These are phyloP conservation scores for Dolichallabes microphthalmus DNA, from an alignment of 2,113 vertebrate genomes.

Conservation along the genomic window DNA sequence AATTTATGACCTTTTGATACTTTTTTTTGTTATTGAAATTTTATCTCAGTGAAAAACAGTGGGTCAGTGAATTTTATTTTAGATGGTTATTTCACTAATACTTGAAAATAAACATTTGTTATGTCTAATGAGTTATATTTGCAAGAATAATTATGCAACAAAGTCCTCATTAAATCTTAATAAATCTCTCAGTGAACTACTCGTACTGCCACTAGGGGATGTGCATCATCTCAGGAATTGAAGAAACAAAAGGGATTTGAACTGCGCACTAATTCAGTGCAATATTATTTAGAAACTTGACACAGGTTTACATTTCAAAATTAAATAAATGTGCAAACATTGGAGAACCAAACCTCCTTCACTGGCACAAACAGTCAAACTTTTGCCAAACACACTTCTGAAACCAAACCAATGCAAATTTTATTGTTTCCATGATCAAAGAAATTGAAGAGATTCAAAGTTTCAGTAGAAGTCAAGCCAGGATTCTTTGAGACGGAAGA, in stretches of 20 bases:
- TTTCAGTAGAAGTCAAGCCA: background rate
- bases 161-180: background rate
- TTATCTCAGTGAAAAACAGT: constrained; percentile 25
- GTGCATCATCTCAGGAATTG: background rate
- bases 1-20: constrained; percentile 43
- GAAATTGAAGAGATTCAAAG: background rate
- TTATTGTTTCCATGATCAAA: background rate
- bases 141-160: background rate
- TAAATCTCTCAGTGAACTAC: background rate
- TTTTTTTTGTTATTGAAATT: constrained; percentile 34
- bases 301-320: background rate
- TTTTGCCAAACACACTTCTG: background rate
- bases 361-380: background rate
- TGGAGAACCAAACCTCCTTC: background rate
- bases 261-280: background rate
- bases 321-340: background rate
- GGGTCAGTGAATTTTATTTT: constrained; percentile 35
- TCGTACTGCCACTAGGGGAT: background rate
- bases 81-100: constrained; percentile 39
- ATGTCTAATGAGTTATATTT: background rate
- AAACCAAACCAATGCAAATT: background rate
- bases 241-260: background rate
- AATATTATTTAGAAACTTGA: background rate
- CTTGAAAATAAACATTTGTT: constrained; percentile 50
- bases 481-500: background rate